These are phyloP conservation scores for Champsocephalus esox DNA, from an alignment of 2,797 vertebrate genomes.

Conservation along the genomic window DNA sequence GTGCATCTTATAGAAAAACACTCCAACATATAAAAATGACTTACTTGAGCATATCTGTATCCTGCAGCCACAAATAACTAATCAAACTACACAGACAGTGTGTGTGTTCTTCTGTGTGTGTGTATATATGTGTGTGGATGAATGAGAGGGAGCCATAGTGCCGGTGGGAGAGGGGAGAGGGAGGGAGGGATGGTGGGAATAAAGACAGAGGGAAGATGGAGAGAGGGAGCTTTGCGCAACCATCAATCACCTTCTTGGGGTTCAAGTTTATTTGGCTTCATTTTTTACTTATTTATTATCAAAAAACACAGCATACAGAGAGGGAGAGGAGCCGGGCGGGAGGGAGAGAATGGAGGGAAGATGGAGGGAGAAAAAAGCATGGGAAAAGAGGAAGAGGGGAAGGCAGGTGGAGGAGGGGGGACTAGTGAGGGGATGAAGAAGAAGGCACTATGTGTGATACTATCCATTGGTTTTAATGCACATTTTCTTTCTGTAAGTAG, in stretches of 20 bases:
- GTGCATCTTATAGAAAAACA: conserved; percentile 35
- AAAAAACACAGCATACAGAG: conserved; percentile 56
- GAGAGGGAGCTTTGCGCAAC: conserved; percentile 64
- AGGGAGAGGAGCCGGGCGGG: conserved; percentile 31
- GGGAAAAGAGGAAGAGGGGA: not conserved
- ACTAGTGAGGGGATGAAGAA: not conserved
- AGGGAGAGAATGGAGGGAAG: conserved; percentile 12
- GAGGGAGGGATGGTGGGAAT: conserved; percentile 46
- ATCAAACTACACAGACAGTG: conserved; percentile 68
- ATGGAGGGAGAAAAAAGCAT: conserved; percentile 23
- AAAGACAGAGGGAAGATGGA: conserved; percentile 59
- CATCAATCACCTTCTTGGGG: conserved; percentile 79
- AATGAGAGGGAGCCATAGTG: conserved; percentile 36
- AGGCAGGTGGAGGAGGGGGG: not conserved
- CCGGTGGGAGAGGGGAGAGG: conserved; percentile 48
- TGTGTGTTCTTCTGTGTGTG: conserved; percentile 4
- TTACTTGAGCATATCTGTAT: conserved; percentile 45
- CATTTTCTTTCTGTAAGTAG: too few relatives aligned
- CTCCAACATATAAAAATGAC: conserved; percentile 54
- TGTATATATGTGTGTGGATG: conserved; percentile 17
- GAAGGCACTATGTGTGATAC: not conserved
- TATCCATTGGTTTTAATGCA: too few relatives aligned
- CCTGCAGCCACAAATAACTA: conserved; percentile 56
- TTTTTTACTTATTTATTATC: conserved; percentile 73
- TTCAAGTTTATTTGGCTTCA: conserved; percentile 80